Evolutionary conservation across 1,140 invertebrate genomes (phyloP), one percentile per base, ranked within the genome.

Genomic region (Ruditapes philippinarum): DNA sequence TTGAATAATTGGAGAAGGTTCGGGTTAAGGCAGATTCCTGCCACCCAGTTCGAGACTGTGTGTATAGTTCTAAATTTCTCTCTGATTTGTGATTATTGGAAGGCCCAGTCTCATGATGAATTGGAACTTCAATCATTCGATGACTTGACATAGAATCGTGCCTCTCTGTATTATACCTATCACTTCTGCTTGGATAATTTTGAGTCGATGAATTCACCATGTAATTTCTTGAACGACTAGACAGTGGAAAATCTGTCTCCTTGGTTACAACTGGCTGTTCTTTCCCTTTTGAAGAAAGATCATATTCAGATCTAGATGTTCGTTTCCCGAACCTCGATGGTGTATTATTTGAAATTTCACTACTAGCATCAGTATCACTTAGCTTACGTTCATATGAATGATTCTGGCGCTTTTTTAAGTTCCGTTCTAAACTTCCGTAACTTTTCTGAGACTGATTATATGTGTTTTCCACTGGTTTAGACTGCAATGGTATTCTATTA

Each of bases 371-470:
- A 57, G 79, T 89, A 54, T 89, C 87, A 89, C 87, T 89, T 12
- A 89, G 42, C 33, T 89, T 89, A 4, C 87, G 28, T 76, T 89
- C 87, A 81, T 82, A 82, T 74, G 40, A 38, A 81, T 36, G 78
- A 80, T 80, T 81, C 45, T 31, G 62, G 12, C 78, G 40, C 31
- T 82, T 81, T 60, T 76, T 82, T 12, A 74, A 62, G 76, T 94
- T 92, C 17, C 93, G 74, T 73, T 94, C 93, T 74, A 94, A 88
- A 89, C 93, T 94, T 22, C 92, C 92, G 62, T 94, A 94, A 60
- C 65, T 89, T 25, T 86, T 90, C 65, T 83, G 84, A 17, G 42
- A 28, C 28, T 80, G 40, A 73, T 68, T 62, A 79, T 90, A 89
- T 45, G 80, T 60, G 38, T 87, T 82, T 17, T 93, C 91, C 14